Conservation (phyloP, 2,797 vertebrate species). For the Garrulus glandarius region DNA sequence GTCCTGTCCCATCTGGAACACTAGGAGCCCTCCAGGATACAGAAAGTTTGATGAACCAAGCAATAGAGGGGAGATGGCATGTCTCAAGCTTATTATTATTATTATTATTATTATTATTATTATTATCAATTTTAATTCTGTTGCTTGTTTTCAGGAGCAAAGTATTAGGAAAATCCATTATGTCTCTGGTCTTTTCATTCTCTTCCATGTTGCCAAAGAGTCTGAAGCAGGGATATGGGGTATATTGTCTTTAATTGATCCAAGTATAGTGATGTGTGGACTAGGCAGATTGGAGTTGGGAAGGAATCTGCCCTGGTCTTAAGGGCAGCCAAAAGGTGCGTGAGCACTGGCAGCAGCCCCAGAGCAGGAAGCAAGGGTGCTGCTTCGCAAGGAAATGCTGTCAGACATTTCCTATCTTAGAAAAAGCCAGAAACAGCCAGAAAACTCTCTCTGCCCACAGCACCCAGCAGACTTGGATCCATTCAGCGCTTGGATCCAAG, state of each 20-base stretch:
- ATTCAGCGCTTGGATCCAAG: background rate
- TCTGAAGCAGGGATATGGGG: background rate
- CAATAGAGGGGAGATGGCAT: background rate
- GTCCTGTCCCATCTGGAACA: background rate
- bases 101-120: background rate
- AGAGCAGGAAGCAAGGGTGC: rapidly evolving
- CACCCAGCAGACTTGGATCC: background rate
- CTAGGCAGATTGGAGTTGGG: background rate
- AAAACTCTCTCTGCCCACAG: background rate
- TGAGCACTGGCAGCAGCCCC: background rate
- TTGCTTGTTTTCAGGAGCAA: background rate
- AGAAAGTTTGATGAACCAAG: background rate
- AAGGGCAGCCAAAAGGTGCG: background rate
- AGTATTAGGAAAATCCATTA: background rate
- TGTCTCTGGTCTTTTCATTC: background rate
- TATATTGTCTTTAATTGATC: background rate
- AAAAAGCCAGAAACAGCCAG: background rate
- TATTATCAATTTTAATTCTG: background rate
- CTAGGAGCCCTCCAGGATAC: background rate
- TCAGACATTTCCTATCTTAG: background rate
- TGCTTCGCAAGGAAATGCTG: background rate
- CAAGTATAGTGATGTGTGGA: background rate
- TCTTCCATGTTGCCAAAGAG: background rate
- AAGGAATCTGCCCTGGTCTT: background rate
- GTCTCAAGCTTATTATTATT: background rate